Percentiles rank a stretch among this genome's conserved stretches.
Evolutionary conservation across 2,888 invertebrate species (phyloP).

Genomic region (Drosophila quinaria): DNA sequence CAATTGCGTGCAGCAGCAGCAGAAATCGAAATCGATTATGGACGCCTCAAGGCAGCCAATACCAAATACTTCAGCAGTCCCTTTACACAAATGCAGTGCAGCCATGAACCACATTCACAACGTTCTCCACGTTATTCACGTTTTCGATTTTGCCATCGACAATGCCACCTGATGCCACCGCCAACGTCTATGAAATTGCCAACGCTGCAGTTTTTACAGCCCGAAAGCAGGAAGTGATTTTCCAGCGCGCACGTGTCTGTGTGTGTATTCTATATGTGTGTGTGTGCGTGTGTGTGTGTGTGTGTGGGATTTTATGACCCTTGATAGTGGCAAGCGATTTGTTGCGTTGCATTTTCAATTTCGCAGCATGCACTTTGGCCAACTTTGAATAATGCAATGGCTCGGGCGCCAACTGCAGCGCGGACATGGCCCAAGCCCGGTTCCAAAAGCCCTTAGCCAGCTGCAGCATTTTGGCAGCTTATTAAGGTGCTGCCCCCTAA

Average conservation of each 20-base stretch:
- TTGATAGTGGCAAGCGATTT: constrained; percentile 78
- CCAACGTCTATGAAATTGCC: constrained; percentile 59
- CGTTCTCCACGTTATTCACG: constrained; percentile 42
- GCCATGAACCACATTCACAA: constrained; percentile 10
- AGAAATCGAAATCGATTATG: constrained; percentile 78
- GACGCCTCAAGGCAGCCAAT: constrained; percentile 56
- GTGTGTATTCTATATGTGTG: constrained; percentile 20
- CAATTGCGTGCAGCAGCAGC: constrained; percentile 56
- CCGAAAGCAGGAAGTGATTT: constrained; percentile 75
- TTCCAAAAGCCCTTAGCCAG: constrained; percentile 17
- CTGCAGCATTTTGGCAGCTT: constrained; percentile 62
- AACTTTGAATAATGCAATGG: constrained; percentile 76
- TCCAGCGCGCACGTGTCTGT: constrained; percentile 51
- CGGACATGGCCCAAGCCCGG: constrained; percentile 27
- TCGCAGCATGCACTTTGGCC: constrained; percentile 67
- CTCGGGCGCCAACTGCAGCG: constrained; percentile 43
- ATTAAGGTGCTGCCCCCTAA: constrained; percentile 57
- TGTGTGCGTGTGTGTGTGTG: constrained; percentile 30
- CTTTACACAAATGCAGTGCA: background rate
- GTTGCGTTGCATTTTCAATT: constrained; percentile 80
- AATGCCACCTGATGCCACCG: constrained; percentile 67
- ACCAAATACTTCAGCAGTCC: background rate
- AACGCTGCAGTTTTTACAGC: constrained; percentile 67
- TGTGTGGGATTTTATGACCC: constrained; percentile 72
- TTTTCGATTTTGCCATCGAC: constrained; percentile 72